A percentile compares a stretch with the other conserved stretches of the same genome.
Evolutionary conservation across 2,888 invertebrate species (phyloP).

Genomic region (Drosophila robusta): DNA sequence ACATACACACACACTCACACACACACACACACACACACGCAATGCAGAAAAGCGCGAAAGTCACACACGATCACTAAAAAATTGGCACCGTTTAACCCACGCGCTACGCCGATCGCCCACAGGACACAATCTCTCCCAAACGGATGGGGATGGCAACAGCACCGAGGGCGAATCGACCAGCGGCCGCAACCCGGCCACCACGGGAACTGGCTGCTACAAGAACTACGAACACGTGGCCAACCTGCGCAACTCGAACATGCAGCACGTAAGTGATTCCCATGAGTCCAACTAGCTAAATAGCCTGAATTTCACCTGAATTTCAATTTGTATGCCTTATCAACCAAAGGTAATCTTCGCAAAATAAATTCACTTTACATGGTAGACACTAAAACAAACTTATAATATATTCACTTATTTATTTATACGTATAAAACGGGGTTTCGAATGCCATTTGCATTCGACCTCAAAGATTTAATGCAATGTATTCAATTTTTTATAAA

Average conservation of each 20-base stretch:
- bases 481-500: no score
- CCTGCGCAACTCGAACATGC: slow-evolving; percentile 83
- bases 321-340: background rate
- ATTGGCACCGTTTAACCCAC: slow-evolving; percentile 86
- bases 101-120: slow-evolving; percentile 86
- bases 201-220: slow-evolving; percentile 91
- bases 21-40: slow-evolving; percentile 36
- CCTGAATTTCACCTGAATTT: background rate
- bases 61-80: slow-evolving; percentile 85
- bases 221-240: slow-evolving; percentile 90
- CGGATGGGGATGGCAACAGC: slow-evolving; percentile 94
- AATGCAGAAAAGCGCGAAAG: slow-evolving; percentile 85
- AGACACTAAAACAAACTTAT: background rate
- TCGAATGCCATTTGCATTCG: no score
- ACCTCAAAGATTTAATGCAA: no score
- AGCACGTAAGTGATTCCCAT: slow-evolving; percentile 77
- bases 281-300: background rate
- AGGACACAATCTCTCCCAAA: slow-evolving; percentile 97
- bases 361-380: background rate
- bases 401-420: background rate
- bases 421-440: no score
- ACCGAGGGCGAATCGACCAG: slow-evolving; percentile 87
- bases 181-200: slow-evolving; percentile 89
- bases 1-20: slow-evolving; percentile 22
- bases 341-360: slow-evolving; percentile 3